Percentiles rank a stretch among this genome's conserved stretches.
phyloP scores from a whole-genome alignment of 2,797 vertebrate genomes.

The Rhincodon typus region DNA sequence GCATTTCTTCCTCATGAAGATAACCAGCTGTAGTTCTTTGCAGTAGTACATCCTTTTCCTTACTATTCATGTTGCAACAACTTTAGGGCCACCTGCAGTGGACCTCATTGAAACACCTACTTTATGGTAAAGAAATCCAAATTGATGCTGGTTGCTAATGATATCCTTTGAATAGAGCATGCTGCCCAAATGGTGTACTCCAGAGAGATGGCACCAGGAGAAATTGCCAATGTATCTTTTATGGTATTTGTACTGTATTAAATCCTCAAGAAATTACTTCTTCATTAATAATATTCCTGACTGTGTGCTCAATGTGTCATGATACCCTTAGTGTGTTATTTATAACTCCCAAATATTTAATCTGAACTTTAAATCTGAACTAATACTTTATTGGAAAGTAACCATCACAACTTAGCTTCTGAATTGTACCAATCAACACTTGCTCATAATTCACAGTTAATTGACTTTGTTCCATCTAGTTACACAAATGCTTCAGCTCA shows the following conservation, averaged over 20 bases:
- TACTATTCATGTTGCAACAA: not conserved
- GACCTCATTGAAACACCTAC: not conserved
- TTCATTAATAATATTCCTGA: not conserved
- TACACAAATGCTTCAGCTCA: conserved; percentile 17
- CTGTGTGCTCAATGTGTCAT: not conserved
- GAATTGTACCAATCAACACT: conserved; percentile 5
- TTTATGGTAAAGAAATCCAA: not conserved
- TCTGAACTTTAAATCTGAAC: not conserved
- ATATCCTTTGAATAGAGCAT: not conserved
- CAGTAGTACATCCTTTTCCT: not conserved
- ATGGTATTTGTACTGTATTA: not conserved
- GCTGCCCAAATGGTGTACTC: not conserved
- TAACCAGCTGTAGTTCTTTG: not conserved
- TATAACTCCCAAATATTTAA: conserved; percentile 25
- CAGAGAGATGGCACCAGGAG: not conserved
- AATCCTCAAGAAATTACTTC: not conserved
- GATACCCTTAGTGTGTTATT: not conserved
- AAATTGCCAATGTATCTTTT: not conserved
- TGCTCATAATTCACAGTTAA: conserved; percentile 30
- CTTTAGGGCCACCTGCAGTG: not conserved
- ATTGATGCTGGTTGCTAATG: not conserved
- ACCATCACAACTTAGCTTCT: not conserved
- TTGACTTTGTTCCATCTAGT: conserved; percentile 16
- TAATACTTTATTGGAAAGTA: not conserved
- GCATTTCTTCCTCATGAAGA: not conserved